Evolutionary conservation across 2,888 invertebrate genomes (phyloP).

Genomic region (Xestia c-nigrum): DNA sequence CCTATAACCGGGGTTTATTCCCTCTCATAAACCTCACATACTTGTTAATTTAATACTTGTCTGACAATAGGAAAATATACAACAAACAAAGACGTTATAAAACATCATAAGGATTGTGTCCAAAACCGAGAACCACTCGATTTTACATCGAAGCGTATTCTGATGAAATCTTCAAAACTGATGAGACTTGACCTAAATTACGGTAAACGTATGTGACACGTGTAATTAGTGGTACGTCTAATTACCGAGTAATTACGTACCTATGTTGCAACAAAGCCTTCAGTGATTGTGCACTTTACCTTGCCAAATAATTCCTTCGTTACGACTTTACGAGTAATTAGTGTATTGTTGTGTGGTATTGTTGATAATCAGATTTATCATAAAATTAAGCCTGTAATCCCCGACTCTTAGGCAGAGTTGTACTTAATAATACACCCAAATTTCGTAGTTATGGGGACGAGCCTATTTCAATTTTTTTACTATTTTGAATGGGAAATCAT

Average conservation of each 20-base stretch:
- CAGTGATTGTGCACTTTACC: background rate
- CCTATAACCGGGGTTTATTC: no score
- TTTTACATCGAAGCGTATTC: background rate
- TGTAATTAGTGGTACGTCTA: conserved; percentile 22
- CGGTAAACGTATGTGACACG: conserved; percentile 8
- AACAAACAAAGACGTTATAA: no score
- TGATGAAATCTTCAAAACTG: conserved; percentile 35
- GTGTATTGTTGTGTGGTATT: no score
- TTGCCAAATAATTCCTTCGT: background rate
- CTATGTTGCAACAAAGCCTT: conserved; percentile 25
- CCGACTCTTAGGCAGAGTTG: no score
- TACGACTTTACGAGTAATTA: background rate
- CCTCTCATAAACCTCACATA: no score
- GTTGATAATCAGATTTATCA: background rate
- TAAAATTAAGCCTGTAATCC: no score
- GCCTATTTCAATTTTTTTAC: no score
- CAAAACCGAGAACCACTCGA: background rate
- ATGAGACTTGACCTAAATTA: conserved; percentile 16
- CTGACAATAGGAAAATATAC: no score
- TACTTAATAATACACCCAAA: no score
- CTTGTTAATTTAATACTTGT: no score
- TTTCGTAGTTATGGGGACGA: no score
- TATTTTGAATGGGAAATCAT: no score
- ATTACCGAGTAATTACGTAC: background rate
- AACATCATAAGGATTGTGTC: background rate